These are phyloP conservation scores for Menidia menidia DNA, from an alignment of 2,797 vertebrate species.

Conservation along the genomic window DNA sequence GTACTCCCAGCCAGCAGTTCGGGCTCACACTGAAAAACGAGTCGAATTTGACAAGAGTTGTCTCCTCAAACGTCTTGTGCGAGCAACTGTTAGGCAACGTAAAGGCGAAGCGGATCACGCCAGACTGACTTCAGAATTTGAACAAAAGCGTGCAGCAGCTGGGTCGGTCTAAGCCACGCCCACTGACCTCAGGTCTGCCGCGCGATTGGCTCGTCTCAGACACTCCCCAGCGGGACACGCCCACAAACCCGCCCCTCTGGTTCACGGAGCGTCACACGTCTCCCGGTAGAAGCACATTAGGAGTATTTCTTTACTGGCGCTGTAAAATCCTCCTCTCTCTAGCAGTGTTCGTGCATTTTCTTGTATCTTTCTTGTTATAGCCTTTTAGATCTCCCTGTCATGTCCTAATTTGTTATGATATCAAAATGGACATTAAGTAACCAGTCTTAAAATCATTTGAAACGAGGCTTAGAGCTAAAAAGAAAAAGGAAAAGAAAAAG, in stretches of 20 bases:
- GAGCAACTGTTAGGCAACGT: not conserved
- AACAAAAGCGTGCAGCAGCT: slow-evolving; percentile 76
- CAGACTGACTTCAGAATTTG: slow-evolving; percentile 56
- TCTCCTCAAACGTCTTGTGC: not conserved
- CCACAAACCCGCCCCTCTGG: slow-evolving; percentile 41
- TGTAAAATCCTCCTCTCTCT: slow-evolving; percentile 1
- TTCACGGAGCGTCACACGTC: slow-evolving; percentile 59
- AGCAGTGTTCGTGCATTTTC: not conserved
- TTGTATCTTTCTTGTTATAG: too few species aligned
- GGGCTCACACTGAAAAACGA: not conserved
- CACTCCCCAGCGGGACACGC: slow-evolving; percentile 67
- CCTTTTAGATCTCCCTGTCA: too few species aligned
- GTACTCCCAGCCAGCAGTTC: not conserved
- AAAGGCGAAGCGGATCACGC: not conserved
- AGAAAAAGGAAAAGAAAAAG: too few species aligned
- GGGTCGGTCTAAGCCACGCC: slow-evolving; percentile 52
- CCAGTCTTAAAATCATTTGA: too few species aligned
- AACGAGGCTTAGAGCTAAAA: too few species aligned
- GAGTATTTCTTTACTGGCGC: slow-evolving; percentile 1
- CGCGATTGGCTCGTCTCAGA: slow-evolving; percentile 59
- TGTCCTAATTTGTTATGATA: too few species aligned
- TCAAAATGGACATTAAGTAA: too few species aligned
- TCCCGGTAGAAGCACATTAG: slow-evolving; percentile 21
- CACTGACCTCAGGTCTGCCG: slow-evolving; percentile 5
- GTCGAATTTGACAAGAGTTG: not conserved